These are phyloP conservation scores for Chaetodon auriga DNA, from an alignment of 2,113 vertebrate species.

Conservation along the genomic window DNA sequence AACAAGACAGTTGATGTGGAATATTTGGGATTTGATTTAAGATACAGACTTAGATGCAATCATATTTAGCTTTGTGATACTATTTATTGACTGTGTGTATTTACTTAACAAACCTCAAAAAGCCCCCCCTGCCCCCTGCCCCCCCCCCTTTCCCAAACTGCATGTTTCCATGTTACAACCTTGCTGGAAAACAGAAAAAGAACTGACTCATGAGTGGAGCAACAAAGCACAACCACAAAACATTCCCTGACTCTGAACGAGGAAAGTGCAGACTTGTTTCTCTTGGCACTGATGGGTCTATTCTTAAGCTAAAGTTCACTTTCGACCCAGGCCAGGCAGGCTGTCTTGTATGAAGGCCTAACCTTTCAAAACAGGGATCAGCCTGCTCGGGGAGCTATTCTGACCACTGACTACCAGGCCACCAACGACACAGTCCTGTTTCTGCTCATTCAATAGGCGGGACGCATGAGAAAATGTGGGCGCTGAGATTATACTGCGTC, in stretches of 20 bases:
- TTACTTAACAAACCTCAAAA: conserved; percentile 69
- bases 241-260: conserved; percentile 67
- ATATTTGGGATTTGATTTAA: conserved; percentile 67
- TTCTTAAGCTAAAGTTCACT: conserved; percentile 78
- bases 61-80: conserved; percentile 64
- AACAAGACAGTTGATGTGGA: conserved; percentile 48
- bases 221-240: conserved; percentile 65
- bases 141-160: conserved; percentile 54
- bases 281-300: conserved; percentile 72
- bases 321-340: conserved; percentile 36
- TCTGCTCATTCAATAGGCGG: conserved; percentile 49
- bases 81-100: conserved; percentile 68
- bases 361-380: conserved; percentile 70
- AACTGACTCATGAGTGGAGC: conserved; percentile 75
- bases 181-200: conserved; percentile 73
- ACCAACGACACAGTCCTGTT: conserved; percentile 34
- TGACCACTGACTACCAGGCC: conserved; percentile 57
- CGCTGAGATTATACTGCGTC: conserved; percentile 37
- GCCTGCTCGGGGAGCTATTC: conserved; percentile 41
- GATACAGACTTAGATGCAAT: conserved; percentile 50
- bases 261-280: conserved; percentile 76
- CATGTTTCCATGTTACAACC: conserved; percentile 69
- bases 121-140: background rate
- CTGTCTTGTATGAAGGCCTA: conserved; percentile 57
- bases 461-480: conserved; percentile 48